These are phyloP conservation scores for Hypercompe scribonia DNA, from an alignment of 2,888 invertebrate species.

Conservation along the genomic window DNA sequence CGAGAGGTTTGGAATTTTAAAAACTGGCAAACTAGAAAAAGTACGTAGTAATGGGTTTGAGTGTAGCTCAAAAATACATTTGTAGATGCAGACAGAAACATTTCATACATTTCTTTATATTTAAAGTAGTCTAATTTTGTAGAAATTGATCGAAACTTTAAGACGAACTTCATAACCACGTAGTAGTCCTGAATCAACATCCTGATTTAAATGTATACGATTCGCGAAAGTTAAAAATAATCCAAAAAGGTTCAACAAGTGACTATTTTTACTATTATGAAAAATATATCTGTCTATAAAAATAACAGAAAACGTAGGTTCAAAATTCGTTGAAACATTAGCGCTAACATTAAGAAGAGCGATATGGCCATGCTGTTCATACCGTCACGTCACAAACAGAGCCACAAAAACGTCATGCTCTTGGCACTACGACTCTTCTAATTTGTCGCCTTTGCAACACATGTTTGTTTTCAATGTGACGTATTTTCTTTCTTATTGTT, in stretches of 20 bases:
- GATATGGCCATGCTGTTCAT: background rate
- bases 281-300: background rate
- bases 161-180: too few relatives aligned
- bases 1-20: background rate
- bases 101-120: too few relatives aligned
- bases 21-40: too few relatives aligned
- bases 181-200: background rate
- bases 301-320: background rate
- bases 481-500: conserved; percentile 33
- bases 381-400: background rate
- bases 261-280: background rate
- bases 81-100: too few relatives aligned
- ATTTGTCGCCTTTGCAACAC: conserved; percentile 52
- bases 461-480: conserved; percentile 59
- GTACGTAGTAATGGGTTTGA: too few relatives aligned
- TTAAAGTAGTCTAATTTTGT: too few relatives aligned
- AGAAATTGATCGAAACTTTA: too few relatives aligned
- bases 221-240: background rate
- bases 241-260: background rate
- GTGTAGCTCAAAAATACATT: too few relatives aligned
- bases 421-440: conserved; percentile 30
- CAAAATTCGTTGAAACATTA: background rate
- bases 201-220: background rate
- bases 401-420: conserved; percentile 1
- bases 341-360: background rate